Conservation (phyloP, 2,113 vertebrate genomes). For the Phylloscopus whistleri region DNA sequence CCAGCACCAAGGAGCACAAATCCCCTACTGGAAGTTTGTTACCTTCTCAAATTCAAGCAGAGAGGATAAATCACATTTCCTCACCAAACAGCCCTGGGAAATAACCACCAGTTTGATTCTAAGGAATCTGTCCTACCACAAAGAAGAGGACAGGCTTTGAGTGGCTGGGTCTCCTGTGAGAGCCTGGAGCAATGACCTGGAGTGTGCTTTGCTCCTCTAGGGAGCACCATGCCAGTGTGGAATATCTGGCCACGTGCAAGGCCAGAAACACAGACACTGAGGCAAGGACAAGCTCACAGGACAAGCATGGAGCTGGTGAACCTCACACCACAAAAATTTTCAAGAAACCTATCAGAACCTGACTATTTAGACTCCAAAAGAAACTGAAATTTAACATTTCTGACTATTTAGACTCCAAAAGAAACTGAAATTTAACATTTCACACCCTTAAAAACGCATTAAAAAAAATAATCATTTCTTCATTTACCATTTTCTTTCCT, state of each 20-base stretch:
- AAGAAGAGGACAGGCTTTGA: not conserved
- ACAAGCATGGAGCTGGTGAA: not conserved
- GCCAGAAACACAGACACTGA: not conserved
- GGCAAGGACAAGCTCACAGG: not conserved
- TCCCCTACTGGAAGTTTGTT: not conserved
- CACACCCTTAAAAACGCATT: fast-evolving
- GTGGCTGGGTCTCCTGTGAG: not conserved
- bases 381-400: no score
- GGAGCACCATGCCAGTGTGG: fast-evolving
- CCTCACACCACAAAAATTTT: not conserved
- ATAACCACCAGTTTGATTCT: not conserved
- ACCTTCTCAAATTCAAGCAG: not conserved
- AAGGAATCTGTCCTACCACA: not conserved
- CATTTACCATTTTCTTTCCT: slow-evolving; percentile 88
- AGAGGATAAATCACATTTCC: not conserved
- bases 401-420: not conserved
- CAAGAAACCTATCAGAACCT: not conserved
- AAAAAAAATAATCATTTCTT: not conserved
- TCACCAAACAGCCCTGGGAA: not conserved
- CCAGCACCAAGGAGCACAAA: not conserved
- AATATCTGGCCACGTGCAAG: not conserved
- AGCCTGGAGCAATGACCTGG: not conserved
- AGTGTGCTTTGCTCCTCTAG: not conserved
- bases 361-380: not conserved
- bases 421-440: not conserved